Percentiles rank a stretch among this genome's conserved stretches.
These are phyloP conservation scores for Ericerus pela DNA, from an alignment of 1,140 invertebrate species.

Conservation along the genomic window DNA sequence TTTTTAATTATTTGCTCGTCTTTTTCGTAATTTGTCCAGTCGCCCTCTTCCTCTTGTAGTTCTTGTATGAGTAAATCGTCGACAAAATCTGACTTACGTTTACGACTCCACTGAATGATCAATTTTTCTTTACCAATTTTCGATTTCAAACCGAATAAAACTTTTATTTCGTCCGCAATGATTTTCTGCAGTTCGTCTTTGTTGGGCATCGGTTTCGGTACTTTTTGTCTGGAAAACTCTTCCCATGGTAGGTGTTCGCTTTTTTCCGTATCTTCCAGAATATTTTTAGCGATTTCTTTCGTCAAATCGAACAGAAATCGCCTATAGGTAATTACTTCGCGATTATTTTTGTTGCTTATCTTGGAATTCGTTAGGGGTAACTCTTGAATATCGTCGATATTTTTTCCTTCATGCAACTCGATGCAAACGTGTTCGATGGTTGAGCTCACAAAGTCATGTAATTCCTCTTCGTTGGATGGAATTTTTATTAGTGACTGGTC, in stretches of 20 bases:
- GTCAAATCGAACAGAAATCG: conserved; percentile 47
- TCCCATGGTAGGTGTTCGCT: conserved; percentile 39
- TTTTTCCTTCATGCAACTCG: conserved; percentile 20
- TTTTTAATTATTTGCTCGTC: conserved; percentile 54
- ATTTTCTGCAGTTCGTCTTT: conserved; percentile 31
- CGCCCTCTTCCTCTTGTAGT: conserved; percentile 48
- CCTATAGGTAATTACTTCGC: conserved; percentile 32
- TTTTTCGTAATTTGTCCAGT: conserved; percentile 54
- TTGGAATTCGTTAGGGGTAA: neutral
- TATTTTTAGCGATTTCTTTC: conserved; percentile 41
- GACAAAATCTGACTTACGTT: conserved; percentile 48
- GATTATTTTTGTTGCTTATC: conserved; percentile 27
- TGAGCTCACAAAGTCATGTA: conserved; percentile 31
- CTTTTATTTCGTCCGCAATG: conserved; percentile 37
- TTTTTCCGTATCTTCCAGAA: conserved; percentile 34
- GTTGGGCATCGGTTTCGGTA: conserved; percentile 28
- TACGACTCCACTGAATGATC: conserved; percentile 48
- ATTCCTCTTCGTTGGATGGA: conserved; percentile 2
- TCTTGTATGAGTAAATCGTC: conserved; percentile 53
- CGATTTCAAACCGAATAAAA: conserved; percentile 40
- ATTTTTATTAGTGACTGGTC: conserved; percentile 20
- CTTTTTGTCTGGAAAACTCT: conserved; percentile 31
- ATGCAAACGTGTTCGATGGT: conserved; percentile 34
- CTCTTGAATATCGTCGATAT: conserved; percentile 1
- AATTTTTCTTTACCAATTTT: conserved; percentile 38